phyloP scores from a whole-genome alignment of 2,797 vertebrate genomes.

The Garrulus glandarius region DNA sequence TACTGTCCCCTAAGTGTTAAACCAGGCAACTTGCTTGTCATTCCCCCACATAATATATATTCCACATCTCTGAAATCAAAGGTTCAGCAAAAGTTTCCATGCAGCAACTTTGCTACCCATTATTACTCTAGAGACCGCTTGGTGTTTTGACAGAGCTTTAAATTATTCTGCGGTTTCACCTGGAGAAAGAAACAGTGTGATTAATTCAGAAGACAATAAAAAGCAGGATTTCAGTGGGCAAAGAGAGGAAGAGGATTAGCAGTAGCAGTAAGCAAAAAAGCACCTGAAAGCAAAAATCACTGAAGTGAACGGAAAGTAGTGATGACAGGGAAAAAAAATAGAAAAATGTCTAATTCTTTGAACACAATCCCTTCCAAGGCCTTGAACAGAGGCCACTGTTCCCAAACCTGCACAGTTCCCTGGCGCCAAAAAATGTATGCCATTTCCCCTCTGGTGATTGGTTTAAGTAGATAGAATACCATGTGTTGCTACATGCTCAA shows the following conservation, averaged over 20 bases:
- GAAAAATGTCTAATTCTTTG: background rate
- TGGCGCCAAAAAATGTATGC: background rate
- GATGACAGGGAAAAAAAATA: rapidly evolving
- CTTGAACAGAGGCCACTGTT: background rate
- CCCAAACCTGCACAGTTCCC: background rate
- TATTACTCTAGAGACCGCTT: background rate
- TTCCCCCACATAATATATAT: background rate
- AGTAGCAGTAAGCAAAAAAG: background rate
- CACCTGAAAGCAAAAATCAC: background rate
- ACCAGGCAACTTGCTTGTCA: background rate
- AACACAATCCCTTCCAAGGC: background rate
- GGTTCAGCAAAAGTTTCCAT: background rate
- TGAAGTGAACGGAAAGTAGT: background rate
- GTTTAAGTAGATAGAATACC: background rate
- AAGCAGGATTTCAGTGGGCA: background rate
- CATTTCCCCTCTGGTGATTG: background rate
- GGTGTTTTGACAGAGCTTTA: background rate
- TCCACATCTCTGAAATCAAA: background rate
- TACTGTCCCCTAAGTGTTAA: background rate
- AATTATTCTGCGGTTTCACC: background rate
- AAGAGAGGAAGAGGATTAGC: background rate
- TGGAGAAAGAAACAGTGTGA: background rate
- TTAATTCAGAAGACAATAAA: background rate
- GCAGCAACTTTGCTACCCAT: background rate
- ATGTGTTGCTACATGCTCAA: background rate